phyloP scores from a whole-genome alignment of 2,113 vertebrate species.

The Ornithorhynchus anatinus region DNA sequence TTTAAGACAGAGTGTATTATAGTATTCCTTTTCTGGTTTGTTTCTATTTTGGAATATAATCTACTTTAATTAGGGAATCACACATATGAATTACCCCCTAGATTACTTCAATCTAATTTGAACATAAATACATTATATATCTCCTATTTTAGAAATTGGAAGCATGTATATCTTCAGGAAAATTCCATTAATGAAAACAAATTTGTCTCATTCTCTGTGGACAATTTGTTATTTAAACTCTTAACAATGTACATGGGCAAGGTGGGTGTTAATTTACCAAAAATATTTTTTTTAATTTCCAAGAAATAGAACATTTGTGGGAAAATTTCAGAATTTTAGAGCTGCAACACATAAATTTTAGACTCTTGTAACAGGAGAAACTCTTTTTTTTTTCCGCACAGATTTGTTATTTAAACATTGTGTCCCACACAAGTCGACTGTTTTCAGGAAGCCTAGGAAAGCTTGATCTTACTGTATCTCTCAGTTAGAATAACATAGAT shows the following conservation, averaged over 20 bases:
- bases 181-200: slow-evolving; percentile 6
- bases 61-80: slow-evolving; percentile 25
- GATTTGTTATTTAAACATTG: no score
- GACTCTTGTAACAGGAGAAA: no score
- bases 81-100: slow-evolving; percentile 15
- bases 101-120: background rate
- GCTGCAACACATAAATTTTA: slow-evolving; percentile 29
- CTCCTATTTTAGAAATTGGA: slow-evolving; percentile 23
- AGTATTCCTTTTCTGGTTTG: no score
- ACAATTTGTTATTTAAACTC: background rate
- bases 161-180: background rate
- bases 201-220: background rate
- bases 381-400: no score
- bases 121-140: background rate
- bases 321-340: slow-evolving; percentile 25
- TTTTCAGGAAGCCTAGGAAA: no score
- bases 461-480: no score
- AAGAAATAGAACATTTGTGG: slow-evolving; percentile 15
- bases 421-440: no score
- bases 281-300: slow-evolving; percentile 25
- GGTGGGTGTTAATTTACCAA: slow-evolving; percentile 10
- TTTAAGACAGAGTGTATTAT: no score
- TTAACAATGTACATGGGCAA: background rate
- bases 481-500: no score
- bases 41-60: no score